A percentile compares a stretch with the other conserved stretches of the same genome.
Conservation (phyloP, 2,797 vertebrate species). For the Chlorospingus semifuscus region DNA sequence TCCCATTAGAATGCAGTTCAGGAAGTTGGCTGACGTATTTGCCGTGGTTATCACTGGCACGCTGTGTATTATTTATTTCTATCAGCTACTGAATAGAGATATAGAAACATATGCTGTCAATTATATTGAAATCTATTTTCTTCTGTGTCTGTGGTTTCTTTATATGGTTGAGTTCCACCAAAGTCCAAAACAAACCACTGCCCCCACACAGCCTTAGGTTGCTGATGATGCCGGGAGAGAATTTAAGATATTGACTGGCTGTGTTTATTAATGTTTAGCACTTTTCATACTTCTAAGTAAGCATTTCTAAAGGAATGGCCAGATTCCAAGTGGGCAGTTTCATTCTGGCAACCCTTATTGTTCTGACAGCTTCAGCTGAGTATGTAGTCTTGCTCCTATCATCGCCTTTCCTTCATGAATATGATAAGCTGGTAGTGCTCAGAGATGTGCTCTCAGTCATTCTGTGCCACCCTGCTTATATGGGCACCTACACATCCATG, state of each 20-base stretch:
- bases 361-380: conserved; percentile 44
- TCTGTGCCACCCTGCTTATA: neutral
- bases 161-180: neutral
- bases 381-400: conserved; percentile 27
- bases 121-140: conserved; percentile 48
- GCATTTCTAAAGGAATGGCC: conserved; percentile 30
- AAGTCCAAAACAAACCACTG: conserved; percentile 6
- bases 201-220: neutral
- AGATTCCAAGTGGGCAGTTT: conserved; percentile 45
- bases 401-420: conserved; percentile 42
- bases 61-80: conserved; percentile 55
- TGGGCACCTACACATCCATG: neutral
- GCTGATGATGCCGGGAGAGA: neutral
- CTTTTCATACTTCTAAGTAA: conserved; percentile 22
- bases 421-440: conserved; percentile 14
- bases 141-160: conserved; percentile 10
- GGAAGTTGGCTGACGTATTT: conserved; percentile 40
- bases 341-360: conserved; percentile 41
- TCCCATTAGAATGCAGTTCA: conserved; percentile 54
- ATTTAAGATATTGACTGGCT: neutral
- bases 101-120: conserved; percentile 51
- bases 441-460: neutral
- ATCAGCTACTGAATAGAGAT: conserved; percentile 50
- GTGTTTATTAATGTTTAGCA: conserved; percentile 31
- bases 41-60: conserved; percentile 30